These are phyloP conservation scores for Dermochelys coriacea DNA, from an alignment of 2,797 vertebrate genomes.

Conservation along the genomic window DNA sequence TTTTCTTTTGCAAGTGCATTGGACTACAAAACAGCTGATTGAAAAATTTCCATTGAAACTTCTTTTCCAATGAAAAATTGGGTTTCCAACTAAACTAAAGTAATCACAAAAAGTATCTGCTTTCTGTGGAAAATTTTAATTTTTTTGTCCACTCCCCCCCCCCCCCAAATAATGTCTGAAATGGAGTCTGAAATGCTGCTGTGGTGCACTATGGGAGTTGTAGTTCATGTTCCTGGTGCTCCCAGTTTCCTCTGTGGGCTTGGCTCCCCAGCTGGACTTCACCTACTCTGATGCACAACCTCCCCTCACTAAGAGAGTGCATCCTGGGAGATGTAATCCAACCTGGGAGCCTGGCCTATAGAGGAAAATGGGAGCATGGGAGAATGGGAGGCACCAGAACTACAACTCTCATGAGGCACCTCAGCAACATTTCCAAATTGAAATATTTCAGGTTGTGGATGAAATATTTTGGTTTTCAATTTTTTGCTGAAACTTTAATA, in stretches of 20 bases:
- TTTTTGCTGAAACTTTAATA: neutral
- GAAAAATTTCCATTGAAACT: neutral
- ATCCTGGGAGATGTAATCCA: neutral
- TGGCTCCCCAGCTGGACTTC: neutral
- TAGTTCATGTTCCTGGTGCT: rapidly evolving
- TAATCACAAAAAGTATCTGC: neutral
- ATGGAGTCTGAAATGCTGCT: neutral
- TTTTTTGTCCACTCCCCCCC: neutral
- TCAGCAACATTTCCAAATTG: neutral
- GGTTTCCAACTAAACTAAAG: too few species aligned
- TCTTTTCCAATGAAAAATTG: neutral
- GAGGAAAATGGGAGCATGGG: neutral
- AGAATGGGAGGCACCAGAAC: neutral
- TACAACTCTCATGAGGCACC: neutral
- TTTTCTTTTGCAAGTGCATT: neutral
- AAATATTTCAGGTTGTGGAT: neutral
- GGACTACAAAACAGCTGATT: neutral
- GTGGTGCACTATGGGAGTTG: rapidly evolving
- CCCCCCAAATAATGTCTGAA: too few species aligned
- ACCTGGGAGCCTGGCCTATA: neutral
- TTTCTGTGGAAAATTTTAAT: neutral
- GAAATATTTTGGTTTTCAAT: neutral
- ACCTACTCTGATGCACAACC: neutral
- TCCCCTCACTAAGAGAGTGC: neutral
- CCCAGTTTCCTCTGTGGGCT: neutral